Evolutionary conservation across 2,113 vertebrate genomes (phyloP), one percentile per base, ranked within the genome.

Genomic region (Nettapus auritus): DNA sequence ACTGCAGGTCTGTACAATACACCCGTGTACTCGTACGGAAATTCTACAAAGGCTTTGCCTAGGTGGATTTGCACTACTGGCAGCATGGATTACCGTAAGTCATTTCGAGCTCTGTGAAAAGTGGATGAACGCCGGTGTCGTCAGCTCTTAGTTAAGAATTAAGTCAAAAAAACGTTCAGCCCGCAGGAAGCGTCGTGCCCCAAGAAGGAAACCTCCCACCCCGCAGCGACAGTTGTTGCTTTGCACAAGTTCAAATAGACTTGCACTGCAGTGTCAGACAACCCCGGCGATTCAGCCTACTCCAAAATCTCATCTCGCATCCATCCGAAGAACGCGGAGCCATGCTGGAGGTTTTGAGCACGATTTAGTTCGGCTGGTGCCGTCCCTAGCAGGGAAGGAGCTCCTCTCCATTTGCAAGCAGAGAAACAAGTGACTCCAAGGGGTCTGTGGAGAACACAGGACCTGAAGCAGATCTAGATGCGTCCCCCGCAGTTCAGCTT

Each of bases 61-160:
- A 44, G 29, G 9, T 90, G 57, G n/a, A 89, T 73, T 79, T 74
- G 86, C 52, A 62, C 42, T 68, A 25, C 79, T 63, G 73, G 80
- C 31, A n/a, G 63, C 84, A 82, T 10, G 44, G 48, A 90, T 71
- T 71, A 63, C 38, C 22, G 10, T 18, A 81, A 96, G 78, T 75
- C 53, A 68, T 71, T 90, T 26, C 56, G 21, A 89, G 17, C n/a
- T 78, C 33, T 66, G 11, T 17, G 87, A 57, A 46, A 80, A 66
- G 44, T 0, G 0, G 28, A 71, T 82, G 34, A 83, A 81, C 64
- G 67, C 48, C 19, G 84, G 60, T 22, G 15, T 42, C 67, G 73
- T 44, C 75, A 92, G 46, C 40, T 69, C 34, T 78, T 44, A 7
- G 16, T 53, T 68, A 68, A 83, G 57, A 89, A 62, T 76, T 62